A percentile compares a stretch with the other conserved stretches of the same genome.
phyloP scores from a whole-genome alignment of 35 echinoderm and acorn worm species.

The Heliocidaris erythrogramma region DNA sequence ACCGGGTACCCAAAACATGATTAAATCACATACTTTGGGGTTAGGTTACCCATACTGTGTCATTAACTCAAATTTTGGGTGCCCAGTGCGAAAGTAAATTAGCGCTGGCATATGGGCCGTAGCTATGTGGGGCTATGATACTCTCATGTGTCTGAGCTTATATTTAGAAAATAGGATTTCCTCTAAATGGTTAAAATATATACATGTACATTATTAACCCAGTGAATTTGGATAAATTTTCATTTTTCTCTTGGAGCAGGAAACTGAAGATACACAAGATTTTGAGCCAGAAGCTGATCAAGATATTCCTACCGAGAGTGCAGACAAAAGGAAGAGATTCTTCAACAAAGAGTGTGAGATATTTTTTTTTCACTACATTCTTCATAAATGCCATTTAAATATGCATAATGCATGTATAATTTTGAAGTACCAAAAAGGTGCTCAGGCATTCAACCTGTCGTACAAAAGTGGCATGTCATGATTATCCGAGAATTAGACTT shows the following conservation, averaged over 20 bases:
- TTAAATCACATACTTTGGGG: too few species aligned
- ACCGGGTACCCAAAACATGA: too few species aligned
- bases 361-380: not conserved
- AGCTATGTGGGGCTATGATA: too few species aligned
- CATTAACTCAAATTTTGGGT: too few species aligned
- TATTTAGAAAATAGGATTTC: too few species aligned
- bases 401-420: not conserved
- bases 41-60: too few species aligned
- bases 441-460: not conserved
- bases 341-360: slow-evolving; percentile 96
- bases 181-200: too few species aligned
- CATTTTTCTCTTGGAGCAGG: not conserved
- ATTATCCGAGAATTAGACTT: not conserved
- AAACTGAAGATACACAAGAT: slow-evolving; percentile 28
- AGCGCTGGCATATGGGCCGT: too few species aligned
- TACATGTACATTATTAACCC: too few species aligned
- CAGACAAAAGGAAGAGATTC: slow-evolving; percentile 81
- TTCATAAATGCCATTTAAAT: not conserved
- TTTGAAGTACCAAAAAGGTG: not conserved
- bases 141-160: too few species aligned
- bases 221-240: not conserved
- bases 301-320: slow-evolving; percentile 47
- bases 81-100: too few species aligned
- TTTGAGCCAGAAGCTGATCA: slow-evolving; percentile 42
- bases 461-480: not conserved